These are phyloP conservation scores for crab-eating macaque (Macaca fascicularis) DNA, from an alignment of 2,113 vertebrate species.

Conservation along the genomic window DNA sequence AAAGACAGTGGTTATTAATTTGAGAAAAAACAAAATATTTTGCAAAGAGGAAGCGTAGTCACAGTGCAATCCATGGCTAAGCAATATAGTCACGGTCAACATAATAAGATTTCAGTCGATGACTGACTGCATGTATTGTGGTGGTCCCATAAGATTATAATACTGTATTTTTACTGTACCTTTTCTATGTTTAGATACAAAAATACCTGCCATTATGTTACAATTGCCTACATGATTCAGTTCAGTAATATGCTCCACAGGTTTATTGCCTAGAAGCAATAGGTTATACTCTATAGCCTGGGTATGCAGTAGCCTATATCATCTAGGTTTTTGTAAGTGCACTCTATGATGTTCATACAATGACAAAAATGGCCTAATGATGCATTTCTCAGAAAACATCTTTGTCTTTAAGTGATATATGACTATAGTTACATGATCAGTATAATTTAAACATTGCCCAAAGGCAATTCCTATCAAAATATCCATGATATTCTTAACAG, in stretches of 20 bases:
- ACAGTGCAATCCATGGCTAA: background rate
- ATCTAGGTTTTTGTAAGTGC: no score
- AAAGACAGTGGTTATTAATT: background rate
- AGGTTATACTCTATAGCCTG: background rate
- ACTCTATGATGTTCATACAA: background rate
- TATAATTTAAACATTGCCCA: background rate
- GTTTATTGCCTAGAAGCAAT: background rate
- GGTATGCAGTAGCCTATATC: no score
- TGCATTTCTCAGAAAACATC: background rate
- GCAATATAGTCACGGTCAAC: no score
- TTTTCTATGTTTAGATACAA: background rate
- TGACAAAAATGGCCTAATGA: background rate
- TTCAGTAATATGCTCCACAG: background rate
- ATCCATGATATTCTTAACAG: background rate
- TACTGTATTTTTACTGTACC: background rate
- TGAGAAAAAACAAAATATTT: background rate
- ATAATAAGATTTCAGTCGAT: background rate
- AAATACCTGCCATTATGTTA: background rate
- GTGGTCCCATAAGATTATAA: background rate
- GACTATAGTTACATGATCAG: background rate
- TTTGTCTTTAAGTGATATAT: background rate
- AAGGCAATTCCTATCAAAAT: background rate
- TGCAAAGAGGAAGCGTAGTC: background rate
- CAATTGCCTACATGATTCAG: background rate
- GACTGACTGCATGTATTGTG: background rate